Conservation (phyloP, 2,888 invertebrate genomes). For the Limnephilus lunatus region DNA sequence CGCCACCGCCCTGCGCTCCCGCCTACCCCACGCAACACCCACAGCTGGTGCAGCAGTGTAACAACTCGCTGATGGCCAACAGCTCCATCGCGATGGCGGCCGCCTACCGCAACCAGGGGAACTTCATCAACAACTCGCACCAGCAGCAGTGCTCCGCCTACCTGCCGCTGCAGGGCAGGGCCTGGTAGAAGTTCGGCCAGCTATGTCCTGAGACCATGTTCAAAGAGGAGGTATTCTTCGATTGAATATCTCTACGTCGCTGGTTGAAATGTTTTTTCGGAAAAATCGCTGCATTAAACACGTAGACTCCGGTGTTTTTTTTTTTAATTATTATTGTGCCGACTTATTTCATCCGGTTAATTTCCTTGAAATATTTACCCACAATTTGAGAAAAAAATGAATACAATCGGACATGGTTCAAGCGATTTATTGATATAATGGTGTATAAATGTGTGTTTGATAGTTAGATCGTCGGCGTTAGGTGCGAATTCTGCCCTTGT, state of each 20-base stretch:
- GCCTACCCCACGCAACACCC: constrained; percentile 75
- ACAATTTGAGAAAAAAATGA: too few relatives aligned
- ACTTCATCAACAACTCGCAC: constrained; percentile 80
- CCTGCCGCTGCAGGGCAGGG: constrained; percentile 89
- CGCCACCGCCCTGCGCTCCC: constrained; percentile 78
- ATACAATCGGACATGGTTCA: too few relatives aligned
- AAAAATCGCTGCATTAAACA: background rate
- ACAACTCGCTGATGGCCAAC: constrained; percentile 76
- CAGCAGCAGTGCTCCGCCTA: constrained; percentile 90
- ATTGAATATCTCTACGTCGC: constrained; percentile 68
- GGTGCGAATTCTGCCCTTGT: too few relatives aligned
- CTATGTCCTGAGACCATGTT: constrained; percentile 82
- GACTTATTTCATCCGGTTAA: too few relatives aligned
- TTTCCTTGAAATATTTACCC: too few relatives aligned
- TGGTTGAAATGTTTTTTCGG: constrained; percentile 14
- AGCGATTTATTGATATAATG: too few relatives aligned
- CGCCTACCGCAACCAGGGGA: constrained; percentile 78
- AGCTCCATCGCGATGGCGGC: constrained; percentile 77
- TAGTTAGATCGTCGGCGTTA: too few relatives aligned
- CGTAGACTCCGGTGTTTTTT: too few relatives aligned
- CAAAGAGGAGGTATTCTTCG: constrained; percentile 79
- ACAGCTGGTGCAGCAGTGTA: constrained; percentile 72
- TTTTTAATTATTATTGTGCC: too few relatives aligned
- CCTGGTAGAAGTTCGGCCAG: constrained; percentile 90
- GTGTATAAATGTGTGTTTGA: too few relatives aligned